Evolutionary conservation across 2,888 invertebrate genomes (phyloP).

Genomic region (Ecliptopera silaceata): DNA sequence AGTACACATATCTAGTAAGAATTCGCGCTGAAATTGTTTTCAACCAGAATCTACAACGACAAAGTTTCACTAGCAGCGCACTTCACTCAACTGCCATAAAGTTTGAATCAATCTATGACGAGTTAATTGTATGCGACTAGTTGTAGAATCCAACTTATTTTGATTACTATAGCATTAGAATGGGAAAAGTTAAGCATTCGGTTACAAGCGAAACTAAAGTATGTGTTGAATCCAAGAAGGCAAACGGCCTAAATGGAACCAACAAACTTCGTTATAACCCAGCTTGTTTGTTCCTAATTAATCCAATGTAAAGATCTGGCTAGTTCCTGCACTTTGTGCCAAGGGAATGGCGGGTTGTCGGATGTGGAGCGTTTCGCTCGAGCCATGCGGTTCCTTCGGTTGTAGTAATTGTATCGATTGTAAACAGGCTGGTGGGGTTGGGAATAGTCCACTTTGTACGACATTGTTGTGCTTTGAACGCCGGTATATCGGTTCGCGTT

Average conservation of each 20-base stretch:
- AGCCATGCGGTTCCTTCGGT: conserved; percentile 70
- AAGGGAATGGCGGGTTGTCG: conserved; percentile 87
- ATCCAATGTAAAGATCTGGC: conserved; percentile 88
- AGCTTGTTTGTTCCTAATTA: conserved; percentile 37
- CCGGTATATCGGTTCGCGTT: conserved; percentile 69
- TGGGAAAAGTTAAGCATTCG: conserved; percentile 56
- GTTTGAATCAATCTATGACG: too few species aligned
- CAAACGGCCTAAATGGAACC: conserved; percentile 68
- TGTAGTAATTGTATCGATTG: conserved; percentile 76
- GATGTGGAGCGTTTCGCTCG: conserved; percentile 67
- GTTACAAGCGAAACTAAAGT: conserved; percentile 59
- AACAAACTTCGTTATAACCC: conserved; percentile 65
- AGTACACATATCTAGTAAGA: too few species aligned
- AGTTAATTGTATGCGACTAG: background rate
- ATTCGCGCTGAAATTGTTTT: too few species aligned
- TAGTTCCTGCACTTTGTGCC: conserved; percentile 89
- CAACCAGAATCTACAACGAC: too few species aligned
- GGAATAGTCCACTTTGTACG: conserved; percentile 79
- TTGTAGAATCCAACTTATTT: background rate
- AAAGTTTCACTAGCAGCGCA: too few species aligned
- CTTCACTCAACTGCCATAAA: too few species aligned
- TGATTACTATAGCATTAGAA: conserved; percentile 46
- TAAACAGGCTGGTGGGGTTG: conserved; percentile 75
- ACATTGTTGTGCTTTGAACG: conserved; percentile 73
- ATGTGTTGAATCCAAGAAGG: conserved; percentile 76